Evolutionary conservation across 2,888 invertebrate species (phyloP).

Genomic region (Hemithea aestivaria): DNA sequence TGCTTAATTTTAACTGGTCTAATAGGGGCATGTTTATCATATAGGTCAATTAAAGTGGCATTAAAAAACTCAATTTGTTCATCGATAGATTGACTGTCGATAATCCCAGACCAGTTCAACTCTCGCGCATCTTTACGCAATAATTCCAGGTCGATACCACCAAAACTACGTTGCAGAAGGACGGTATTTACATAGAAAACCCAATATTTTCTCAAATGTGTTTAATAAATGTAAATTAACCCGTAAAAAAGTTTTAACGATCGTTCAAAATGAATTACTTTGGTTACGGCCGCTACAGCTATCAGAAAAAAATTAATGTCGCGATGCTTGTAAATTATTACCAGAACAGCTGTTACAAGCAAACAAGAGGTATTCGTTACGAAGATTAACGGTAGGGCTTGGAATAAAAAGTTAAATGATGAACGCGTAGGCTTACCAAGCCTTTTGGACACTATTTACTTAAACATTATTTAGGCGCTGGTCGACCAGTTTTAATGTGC

Average conservation of each 20-base stretch:
- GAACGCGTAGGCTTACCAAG: constrained; percentile 13
- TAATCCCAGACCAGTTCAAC: no score
- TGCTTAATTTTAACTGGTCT: no score
- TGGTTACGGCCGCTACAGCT: constrained; percentile 16
- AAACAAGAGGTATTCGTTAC: constrained; percentile 51
- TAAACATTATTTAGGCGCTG: not conserved
- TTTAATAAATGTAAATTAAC: not conserved
- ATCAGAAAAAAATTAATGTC: constrained; percentile 44
- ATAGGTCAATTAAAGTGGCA: no score
- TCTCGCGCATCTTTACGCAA: no score
- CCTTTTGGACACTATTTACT: constrained; percentile 7
- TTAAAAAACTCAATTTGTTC: no score
- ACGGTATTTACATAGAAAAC: no score
- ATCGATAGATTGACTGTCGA: no score
- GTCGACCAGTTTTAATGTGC: no score
- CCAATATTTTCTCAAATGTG: no score
- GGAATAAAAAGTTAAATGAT: constrained; percentile 23
- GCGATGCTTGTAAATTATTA: constrained; percentile 58
- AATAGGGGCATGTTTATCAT: no score
- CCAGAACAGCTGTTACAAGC: constrained; percentile 58
- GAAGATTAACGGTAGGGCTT: constrained; percentile 51
- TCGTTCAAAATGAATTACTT: constrained; percentile 22
- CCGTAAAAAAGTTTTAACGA: constrained; percentile 12
- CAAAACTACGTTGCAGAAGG: no score
- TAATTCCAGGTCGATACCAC: no score